Conservation (phyloP, 2,888 invertebrate genomes). For the Metallyticus violacea region DNA sequence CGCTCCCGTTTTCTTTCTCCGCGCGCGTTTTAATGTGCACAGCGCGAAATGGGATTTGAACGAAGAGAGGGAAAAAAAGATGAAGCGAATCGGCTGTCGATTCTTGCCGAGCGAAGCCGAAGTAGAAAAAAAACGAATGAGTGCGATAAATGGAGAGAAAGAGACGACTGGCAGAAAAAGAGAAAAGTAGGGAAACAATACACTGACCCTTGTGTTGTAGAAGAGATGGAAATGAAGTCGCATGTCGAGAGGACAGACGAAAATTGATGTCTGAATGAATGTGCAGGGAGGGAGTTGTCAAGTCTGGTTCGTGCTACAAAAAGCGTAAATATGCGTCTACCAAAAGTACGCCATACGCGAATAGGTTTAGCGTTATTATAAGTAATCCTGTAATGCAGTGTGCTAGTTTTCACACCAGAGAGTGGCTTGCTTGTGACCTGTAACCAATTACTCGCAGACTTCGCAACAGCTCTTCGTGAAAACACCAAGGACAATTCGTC, state of each 20-base stretch:
- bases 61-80: not conserved
- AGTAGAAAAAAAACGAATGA: not conserved
- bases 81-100: not conserved
- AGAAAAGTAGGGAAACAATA: not conserved
- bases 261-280: not conserved
- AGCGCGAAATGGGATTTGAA: not conserved
- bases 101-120: not conserved
- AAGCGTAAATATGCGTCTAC: too few species aligned
- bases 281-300: not conserved
- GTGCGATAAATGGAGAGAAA: not conserved
- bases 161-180: not conserved
- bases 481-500: too few species aligned
- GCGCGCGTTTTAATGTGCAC: not conserved
- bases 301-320: not conserved
- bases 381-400: too few species aligned
- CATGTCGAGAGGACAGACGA: not conserved
- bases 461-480: too few species aligned
- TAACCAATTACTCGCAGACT: too few species aligned
- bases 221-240: not conserved
- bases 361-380: too few species aligned
- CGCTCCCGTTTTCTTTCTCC: not conserved
- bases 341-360: too few species aligned
- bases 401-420: too few species aligned
- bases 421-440: too few species aligned
- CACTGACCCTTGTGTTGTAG: not conserved